Base-by-base conservation (phyloP, 30 jellyfish, hydroid and myxozoan genomes). In the Phacellophora camtschatica region DNA sequence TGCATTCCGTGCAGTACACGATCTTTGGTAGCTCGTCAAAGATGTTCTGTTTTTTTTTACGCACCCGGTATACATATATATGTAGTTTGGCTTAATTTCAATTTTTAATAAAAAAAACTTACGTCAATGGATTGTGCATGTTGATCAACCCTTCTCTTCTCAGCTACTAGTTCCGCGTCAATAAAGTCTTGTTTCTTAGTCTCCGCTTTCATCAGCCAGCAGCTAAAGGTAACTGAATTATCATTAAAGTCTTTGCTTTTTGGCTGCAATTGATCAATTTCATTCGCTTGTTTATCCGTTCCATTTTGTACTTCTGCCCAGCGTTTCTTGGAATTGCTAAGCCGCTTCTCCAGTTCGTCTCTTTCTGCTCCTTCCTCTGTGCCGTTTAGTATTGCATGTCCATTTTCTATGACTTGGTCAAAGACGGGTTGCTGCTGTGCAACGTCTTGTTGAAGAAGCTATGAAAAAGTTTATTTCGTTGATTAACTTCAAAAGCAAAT, bases 391-490 rank as follows among this genome's bases (percentile, higher is more conserved):
- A 93, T 18, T 4, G 81, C 75, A 34, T 81, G 71, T 3, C 97
- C 97, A 41, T 85, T 79, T 41, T 83, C 77, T 42, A 84, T 46
- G 94, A 93, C 76, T 15, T 88, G 82, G 34, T 93, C 88, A 31
- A n/a, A 86, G 4, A 87, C 89, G 11, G 99, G 97, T 71, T 86
- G 95, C 22, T 69, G 93, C 39, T 82, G 91, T 34, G 45, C 49
- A n/a, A 92, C 61, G 71, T 85, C 98, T 73, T 83, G 91, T 36
- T 85, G 92, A 27, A 92, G 57, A 45, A 92, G 87, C 98, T 92
- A 64, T n/a, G 45, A 76, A 30, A 33, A 61, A 37, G 49, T n/a
- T n/a, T n/a, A n/a, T n/a, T n/a, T n/a, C n/a, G n/a, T n/a, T n/a
- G n/a, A n/a, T n/a, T n/a, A n/a, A n/a, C n/a, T n/a, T n/a, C n/a